Evolutionary conservation across 2,797 vertebrate genomes (phyloP).

Genomic region (Merluccius polli): DNA sequence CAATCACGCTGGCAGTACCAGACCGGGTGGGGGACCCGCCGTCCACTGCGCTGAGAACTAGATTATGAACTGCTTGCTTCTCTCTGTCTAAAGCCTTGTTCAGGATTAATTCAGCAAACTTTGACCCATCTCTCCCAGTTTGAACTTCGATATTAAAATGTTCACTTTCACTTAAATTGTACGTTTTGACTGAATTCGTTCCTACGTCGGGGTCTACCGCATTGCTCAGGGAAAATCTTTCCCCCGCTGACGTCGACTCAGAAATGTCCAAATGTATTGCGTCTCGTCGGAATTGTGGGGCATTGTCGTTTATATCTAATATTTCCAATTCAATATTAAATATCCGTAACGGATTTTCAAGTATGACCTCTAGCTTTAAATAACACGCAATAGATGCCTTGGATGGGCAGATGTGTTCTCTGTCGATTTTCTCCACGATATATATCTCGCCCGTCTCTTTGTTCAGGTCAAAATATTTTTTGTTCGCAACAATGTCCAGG

Average conservation of each 20-base stretch:
- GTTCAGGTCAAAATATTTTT: constrained; percentile 53
- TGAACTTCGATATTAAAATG: constrained; percentile 53
- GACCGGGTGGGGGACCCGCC: constrained; percentile 58
- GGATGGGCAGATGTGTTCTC: constrained; percentile 43
- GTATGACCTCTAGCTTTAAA: constrained; percentile 45
- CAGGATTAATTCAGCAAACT: constrained; percentile 55
- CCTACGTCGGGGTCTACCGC: constrained; percentile 59
- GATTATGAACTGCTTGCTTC: constrained; percentile 47
- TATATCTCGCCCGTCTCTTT: constrained; percentile 53
- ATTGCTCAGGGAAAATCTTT: constrained; percentile 53
- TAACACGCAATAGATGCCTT: constrained; percentile 42
- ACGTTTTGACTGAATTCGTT: constrained; percentile 47
- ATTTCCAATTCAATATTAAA: constrained; percentile 60
- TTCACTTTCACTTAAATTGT: constrained; percentile 46
- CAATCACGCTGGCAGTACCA: constrained; percentile 55
- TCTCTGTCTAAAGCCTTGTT: constrained; percentile 58
- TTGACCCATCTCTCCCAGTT: constrained; percentile 48
- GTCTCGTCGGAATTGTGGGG: constrained; percentile 47
- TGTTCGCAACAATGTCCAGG: constrained; percentile 47
- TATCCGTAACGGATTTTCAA: constrained; percentile 54
- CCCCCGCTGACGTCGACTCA: constrained; percentile 20
- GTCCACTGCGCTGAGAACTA: constrained; percentile 65
- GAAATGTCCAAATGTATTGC: constrained; percentile 30
- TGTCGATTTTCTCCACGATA: constrained; percentile 57
- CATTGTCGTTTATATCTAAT: constrained; percentile 61